Evolutionary conservation across 30 jellyfish, hydroid and myxozoan genomes (phyloP).

Genomic region (Turritopsis rubra): DNA sequence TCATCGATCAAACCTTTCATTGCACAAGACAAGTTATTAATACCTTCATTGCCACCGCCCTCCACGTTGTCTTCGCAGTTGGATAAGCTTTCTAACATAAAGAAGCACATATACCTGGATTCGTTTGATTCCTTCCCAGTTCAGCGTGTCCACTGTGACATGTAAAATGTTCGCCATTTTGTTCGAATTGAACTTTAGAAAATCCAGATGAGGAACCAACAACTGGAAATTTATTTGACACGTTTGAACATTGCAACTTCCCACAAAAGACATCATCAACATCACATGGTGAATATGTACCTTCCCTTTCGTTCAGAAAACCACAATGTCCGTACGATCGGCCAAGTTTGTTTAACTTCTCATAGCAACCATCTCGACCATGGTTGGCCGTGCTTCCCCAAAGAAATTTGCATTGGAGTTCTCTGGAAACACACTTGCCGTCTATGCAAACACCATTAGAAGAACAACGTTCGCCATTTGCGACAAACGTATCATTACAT

Average conservation of each 20-base stretch:
- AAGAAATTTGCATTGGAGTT: background rate
- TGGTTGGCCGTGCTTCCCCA: background rate
- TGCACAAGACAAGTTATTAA: too few species aligned
- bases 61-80: background rate
- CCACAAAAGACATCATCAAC: background rate
- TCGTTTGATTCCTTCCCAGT: background rate
- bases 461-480: background rate
- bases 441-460: background rate
- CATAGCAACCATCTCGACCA: background rate
- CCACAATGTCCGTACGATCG: slow-evolving; percentile 12
- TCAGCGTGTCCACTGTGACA: background rate
- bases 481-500: background rate
- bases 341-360: background rate
- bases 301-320: background rate
- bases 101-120: background rate
- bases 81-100: too few species aligned
- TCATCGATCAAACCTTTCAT: too few species aligned
- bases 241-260: slow-evolving; percentile 8
- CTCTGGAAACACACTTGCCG: slow-evolving; percentile 4
- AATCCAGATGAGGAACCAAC: background rate
- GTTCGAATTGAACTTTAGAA: background rate
- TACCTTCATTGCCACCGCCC: too few species aligned
- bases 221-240: background rate
- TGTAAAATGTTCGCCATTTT: background rate
- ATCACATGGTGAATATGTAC: background rate